These are phyloP conservation scores for Drosophila eohydei DNA, from an alignment of 2,888 invertebrate species.

Conservation along the genomic window DNA sequence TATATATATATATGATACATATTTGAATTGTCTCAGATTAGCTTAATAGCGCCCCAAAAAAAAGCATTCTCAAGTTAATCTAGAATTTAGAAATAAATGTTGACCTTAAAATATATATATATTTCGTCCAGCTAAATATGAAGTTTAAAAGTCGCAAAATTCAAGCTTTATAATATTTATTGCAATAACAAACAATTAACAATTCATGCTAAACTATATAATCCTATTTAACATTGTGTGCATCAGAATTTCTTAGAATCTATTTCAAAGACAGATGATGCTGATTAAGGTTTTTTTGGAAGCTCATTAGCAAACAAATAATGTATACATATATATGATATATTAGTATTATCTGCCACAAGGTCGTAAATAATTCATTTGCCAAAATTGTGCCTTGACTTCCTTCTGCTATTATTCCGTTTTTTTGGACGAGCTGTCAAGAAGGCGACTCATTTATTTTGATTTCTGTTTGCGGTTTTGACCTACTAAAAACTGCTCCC, in stretches of 20 bases:
- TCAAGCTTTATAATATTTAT: not conserved
- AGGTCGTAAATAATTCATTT: slow-evolving; percentile 56
- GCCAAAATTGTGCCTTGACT: slow-evolving; percentile 62
- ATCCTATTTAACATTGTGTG: not conserved
- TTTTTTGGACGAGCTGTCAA: slow-evolving; percentile 37
- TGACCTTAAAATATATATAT: not conserved
- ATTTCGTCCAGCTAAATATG: not conserved
- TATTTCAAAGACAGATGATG: not conserved
- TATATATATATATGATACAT: not conserved
- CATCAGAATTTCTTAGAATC: not conserved
- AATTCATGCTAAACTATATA: not conserved
- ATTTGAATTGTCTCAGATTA: no score
- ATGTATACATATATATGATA: slow-evolving; percentile 20
- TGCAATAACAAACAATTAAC: not conserved
- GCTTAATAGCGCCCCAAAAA: no score
- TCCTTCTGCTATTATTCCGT: slow-evolving; percentile 29
- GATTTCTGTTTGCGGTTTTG: slow-evolving; percentile 49
- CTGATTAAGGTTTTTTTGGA: not conserved
- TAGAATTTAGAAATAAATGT: not conserved
- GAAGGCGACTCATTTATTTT: slow-evolving; percentile 21
- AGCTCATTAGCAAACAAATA: slow-evolving; percentile 19
- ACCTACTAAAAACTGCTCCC: slow-evolving; percentile 53
- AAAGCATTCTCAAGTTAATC: not conserved
- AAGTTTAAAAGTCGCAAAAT: no score
- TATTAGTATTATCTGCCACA: slow-evolving; percentile 33